These are phyloP conservation scores for Amyelois transitella DNA, from an alignment of 1,140 invertebrate species.

Conservation along the genomic window DNA sequence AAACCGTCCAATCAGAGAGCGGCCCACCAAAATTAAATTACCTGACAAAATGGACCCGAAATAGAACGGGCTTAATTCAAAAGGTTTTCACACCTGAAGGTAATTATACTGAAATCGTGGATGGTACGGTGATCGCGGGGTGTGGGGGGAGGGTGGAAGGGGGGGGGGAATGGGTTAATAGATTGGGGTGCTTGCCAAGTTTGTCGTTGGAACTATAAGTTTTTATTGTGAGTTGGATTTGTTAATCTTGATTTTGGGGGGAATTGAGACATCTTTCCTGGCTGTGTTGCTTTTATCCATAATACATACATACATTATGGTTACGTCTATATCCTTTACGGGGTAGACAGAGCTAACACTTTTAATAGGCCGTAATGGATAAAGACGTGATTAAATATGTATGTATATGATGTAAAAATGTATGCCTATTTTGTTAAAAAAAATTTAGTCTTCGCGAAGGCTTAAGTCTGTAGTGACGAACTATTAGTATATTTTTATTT, in stretches of 20 bases:
- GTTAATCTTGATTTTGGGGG: neutral
- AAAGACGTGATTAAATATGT: too few relatives aligned
- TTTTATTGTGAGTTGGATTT: neutral
- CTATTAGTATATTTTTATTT: too few relatives aligned
- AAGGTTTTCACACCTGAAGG: conserved; percentile 15
- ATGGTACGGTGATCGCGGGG: neutral
- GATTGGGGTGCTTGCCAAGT: neutral
- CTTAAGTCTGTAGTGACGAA: too few relatives aligned
- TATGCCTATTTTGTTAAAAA: too few relatives aligned
- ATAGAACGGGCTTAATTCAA: neutral
- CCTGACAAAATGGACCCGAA: neutral
- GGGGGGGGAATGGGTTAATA: neutral
- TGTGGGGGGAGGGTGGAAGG: too few relatives aligned
- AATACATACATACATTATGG: too few relatives aligned
- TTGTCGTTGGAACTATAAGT: neutral
- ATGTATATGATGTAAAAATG: too few relatives aligned
- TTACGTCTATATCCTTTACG: too few relatives aligned
- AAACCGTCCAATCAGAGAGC: too few relatives aligned
- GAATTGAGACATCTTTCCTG: neutral
- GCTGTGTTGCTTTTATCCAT: neutral
- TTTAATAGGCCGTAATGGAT: too few relatives aligned
- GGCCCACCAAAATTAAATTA: neutral
- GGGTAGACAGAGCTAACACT: too few relatives aligned
- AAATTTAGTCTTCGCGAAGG: too few relatives aligned
- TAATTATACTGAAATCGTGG: conserved; percentile 16